A percentile compares a stretch with the other conserved stretches of the same genome.
phyloP scores from a whole-genome alignment of 1,140 invertebrate species.

The Camponotus floridanus region DNA sequence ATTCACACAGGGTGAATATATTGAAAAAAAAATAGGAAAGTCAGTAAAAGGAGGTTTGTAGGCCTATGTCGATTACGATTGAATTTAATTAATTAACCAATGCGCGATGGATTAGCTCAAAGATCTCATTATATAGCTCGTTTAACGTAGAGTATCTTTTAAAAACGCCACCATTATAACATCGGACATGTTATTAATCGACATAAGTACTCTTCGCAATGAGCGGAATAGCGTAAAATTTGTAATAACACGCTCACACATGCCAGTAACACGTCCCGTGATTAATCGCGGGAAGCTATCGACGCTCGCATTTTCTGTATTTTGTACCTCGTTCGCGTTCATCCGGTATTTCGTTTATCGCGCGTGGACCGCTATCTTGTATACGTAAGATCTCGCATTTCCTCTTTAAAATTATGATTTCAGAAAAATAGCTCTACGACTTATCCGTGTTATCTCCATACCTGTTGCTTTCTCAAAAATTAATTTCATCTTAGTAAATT shows the following conservation, averaged over 20 bases:
- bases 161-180: constrained; percentile 20
- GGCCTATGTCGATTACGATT: constrained; percentile 49
- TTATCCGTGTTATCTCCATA: constrained; percentile 1
- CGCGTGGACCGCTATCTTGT: background rate
- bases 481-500: constrained; percentile 5
- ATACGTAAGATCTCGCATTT: background rate
- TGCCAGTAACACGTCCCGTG: constrained; percentile 12
- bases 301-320: background rate
- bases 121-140: constrained; percentile 51
- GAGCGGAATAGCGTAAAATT: constrained; percentile 52
- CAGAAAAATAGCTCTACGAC: constrained; percentile 35
- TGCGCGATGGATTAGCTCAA: constrained; percentile 40
- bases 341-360: background rate
- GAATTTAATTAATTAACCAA: constrained; percentile 52
- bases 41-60: constrained; percentile 53
- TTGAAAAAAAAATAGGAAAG: constrained; percentile 23
- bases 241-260: constrained; percentile 42
- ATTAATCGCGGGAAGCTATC: constrained; percentile 54
- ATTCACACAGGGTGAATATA: constrained; percentile 1
- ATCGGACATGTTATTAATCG: constrained; percentile 57
- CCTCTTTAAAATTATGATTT: constrained; percentile 32
- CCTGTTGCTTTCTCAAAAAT: background rate
- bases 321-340: background rate
- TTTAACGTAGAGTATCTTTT: constrained; percentile 44
- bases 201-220: constrained; percentile 23